Evolutionary conservation across 1,140 invertebrate species (phyloP).

Genomic region (Drosophila tani): DNA sequence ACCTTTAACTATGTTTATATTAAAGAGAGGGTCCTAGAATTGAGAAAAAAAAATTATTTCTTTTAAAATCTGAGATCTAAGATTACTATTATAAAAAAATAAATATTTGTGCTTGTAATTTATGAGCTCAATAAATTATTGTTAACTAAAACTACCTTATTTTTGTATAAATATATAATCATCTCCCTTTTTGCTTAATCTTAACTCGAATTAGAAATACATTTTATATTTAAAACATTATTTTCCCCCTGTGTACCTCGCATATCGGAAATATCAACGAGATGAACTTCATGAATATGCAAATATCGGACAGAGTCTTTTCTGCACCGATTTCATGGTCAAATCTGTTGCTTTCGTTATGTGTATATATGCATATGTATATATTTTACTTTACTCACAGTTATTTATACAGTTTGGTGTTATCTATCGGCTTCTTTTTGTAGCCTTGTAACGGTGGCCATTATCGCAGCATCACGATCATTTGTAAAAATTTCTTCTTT

Average conservation of each 20-base stretch:
- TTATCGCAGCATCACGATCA: slow-evolving; percentile 22
- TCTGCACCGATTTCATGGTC: slow-evolving; percentile 67
- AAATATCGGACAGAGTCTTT: slow-evolving; percentile 44
- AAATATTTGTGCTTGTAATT: too few species aligned
- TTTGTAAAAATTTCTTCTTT: slow-evolving; percentile 59
- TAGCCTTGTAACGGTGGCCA: slow-evolving; percentile 16
- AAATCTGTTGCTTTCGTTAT: slow-evolving; percentile 57
- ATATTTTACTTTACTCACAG: slow-evolving; percentile 3
- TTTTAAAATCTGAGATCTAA: too few species aligned
- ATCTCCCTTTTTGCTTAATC: too few species aligned
- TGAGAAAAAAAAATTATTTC: too few species aligned
- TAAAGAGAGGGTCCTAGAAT: too few species aligned
- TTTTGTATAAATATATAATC: too few species aligned
- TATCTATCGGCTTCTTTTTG: slow-evolving; percentile 22
- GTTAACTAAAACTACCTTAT: too few species aligned
- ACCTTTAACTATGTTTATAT: too few species aligned
- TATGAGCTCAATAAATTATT: too few species aligned
- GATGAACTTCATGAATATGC: slow-evolving; percentile 71
- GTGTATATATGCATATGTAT: neutral
- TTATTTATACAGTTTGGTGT: slow-evolving; percentile 5
- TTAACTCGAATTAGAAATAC: too few species aligned
- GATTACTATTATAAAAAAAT: too few species aligned
- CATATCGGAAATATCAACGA: slow-evolving; percentile 36
- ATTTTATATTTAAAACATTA: neutral
- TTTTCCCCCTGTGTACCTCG: neutral